Evolutionary conservation across 2,888 invertebrate species (phyloP), one percentile per base, ranked within the genome.

Genomic region (Plagodis pulveraria): DNA sequence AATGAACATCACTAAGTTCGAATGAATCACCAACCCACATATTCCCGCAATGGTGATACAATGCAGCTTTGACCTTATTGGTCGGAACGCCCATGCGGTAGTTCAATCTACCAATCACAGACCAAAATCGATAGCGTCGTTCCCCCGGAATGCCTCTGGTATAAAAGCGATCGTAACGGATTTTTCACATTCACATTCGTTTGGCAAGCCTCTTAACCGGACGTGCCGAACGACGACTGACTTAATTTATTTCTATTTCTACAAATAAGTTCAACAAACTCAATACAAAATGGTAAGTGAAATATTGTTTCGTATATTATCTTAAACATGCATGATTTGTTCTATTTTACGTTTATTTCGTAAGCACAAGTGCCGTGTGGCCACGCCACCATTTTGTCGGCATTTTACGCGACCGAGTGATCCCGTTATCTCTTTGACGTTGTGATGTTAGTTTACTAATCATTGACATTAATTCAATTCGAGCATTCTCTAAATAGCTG

Each of bases 121-220:
- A 32, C 53, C 66, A 65, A 76, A 54, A 76, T 76, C 73, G 69
- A 75, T 77, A 89, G 94, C 93, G 93, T 93, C 91, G 84, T 73
- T 84, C 83, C 85, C 86, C 91, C 90, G 88, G 84, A 84, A 82
- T 84, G 83, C 80, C 71, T 72, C 65, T 49, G 47, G 69, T 95
- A 95, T 95, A 95, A 90, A 95, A 93, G 89, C 81, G 73, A 77
- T 82, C 75, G 80, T 77, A 86, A 84, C 83, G 81, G 83, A 80
- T 82, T 87, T 90, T 84, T 78, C 71, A 71, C 72, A 72, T 89
- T 91, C 93, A 89, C 89, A 92, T 93, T 93, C 94, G 95, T 95
- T 95, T 93, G 94, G 94, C 92, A 93, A 94, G 93, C 95, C 94
- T 91, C 95, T 94, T 95, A 89, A 92, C 94, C 93, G 94, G 95